Percentiles rank a stretch among this genome's conserved stretches.
phyloP scores from a whole-genome alignment of 2,888 invertebrate genomes.

The Oxyscelio sp. region DNA sequence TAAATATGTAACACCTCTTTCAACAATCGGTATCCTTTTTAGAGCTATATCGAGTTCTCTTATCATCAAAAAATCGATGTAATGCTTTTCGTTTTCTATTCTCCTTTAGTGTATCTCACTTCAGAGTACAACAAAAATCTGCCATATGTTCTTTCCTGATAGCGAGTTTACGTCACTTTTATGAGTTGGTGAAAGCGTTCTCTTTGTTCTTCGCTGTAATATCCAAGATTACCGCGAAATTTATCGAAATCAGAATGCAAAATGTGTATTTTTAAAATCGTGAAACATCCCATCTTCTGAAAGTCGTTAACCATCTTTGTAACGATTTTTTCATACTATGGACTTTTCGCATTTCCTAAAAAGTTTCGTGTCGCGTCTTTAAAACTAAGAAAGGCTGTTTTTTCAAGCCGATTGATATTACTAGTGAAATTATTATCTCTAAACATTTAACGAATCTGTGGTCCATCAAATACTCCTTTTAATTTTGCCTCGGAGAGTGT shows the following conservation, averaged over 20 bases:
- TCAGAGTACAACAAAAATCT: too few species aligned
- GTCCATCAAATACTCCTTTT: slow-evolving; percentile 37
- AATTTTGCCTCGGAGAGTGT: slow-evolving; percentile 41
- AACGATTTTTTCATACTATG: too few species aligned
- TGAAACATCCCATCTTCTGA: too few species aligned
- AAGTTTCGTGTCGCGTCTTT: slow-evolving; percentile 39
- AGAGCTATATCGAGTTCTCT: slow-evolving; percentile 3
- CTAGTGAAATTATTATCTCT: slow-evolving; percentile 15
- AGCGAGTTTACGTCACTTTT: too few species aligned
- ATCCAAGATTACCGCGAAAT: too few species aligned
- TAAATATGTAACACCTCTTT: slow-evolving; percentile 5
- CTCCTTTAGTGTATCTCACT: too few species aligned
- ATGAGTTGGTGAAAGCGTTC: too few species aligned
- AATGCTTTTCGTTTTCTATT: too few species aligned
- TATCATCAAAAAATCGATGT: background rate
- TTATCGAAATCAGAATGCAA: too few species aligned
- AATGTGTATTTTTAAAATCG: too few species aligned
- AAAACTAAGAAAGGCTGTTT: slow-evolving; percentile 54
- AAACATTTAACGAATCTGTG: slow-evolving; percentile 32
- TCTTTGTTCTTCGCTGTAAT: too few species aligned
- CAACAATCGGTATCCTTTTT: slow-evolving; percentile 4
- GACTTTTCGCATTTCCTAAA: slow-evolving; percentile 42
- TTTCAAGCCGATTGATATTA: slow-evolving; percentile 36
- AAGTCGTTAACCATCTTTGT: too few species aligned
- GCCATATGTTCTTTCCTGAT: slow-evolving; percentile 13